phyloP scores from a whole-genome alignment of 1,140 invertebrate genomes.

The Himalopsyche phryganea region DNA sequence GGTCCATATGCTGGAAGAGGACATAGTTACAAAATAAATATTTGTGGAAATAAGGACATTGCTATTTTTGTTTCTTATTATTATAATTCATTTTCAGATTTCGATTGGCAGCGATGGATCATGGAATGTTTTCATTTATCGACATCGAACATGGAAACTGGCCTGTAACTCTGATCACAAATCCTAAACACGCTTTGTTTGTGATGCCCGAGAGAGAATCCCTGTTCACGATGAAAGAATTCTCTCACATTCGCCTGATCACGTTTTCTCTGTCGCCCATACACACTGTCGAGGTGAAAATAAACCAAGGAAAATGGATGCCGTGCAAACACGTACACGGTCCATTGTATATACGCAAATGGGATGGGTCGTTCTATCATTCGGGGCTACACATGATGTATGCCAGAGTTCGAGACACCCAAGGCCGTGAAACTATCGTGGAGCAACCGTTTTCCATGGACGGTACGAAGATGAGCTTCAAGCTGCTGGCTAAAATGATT shows the following conservation, averaged over 20 bases:
- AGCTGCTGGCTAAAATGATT: slow-evolving; percentile 62
- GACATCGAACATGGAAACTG: slow-evolving; percentile 74
- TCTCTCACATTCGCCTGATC: slow-evolving; percentile 77
- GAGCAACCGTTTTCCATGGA: slow-evolving; percentile 78
- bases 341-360: slow-evolving; percentile 69
- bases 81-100: slow-evolving; percentile 64
- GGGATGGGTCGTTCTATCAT: slow-evolving; percentile 65
- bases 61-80: too few species aligned
- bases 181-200: slow-evolving; percentile 82
- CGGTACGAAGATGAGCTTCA: slow-evolving; percentile 63
- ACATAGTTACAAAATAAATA: too few species aligned
- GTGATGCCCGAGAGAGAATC: slow-evolving; percentile 72
- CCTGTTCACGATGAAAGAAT: slow-evolving; percentile 61
- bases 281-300: slow-evolving; percentile 58
- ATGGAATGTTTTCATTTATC: slow-evolving; percentile 85
- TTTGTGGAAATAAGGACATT: too few species aligned
- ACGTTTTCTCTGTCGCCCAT: slow-evolving; percentile 70
- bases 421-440: slow-evolving; percentile 55
- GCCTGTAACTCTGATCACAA: slow-evolving; percentile 83
- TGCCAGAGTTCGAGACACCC: slow-evolving; percentile 60
- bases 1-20: too few species aligned
- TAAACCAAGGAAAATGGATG: slow-evolving; percentile 64
- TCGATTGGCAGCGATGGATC: slow-evolving; percentile 80
- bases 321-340: slow-evolving; percentile 58
- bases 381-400: slow-evolving; percentile 68